A percentile compares a stretch with the other conserved stretches of the same genome.
Evolutionary conservation across 2,113 vertebrate species (phyloP).

Genomic region (Tragelaphus scriptus): DNA sequence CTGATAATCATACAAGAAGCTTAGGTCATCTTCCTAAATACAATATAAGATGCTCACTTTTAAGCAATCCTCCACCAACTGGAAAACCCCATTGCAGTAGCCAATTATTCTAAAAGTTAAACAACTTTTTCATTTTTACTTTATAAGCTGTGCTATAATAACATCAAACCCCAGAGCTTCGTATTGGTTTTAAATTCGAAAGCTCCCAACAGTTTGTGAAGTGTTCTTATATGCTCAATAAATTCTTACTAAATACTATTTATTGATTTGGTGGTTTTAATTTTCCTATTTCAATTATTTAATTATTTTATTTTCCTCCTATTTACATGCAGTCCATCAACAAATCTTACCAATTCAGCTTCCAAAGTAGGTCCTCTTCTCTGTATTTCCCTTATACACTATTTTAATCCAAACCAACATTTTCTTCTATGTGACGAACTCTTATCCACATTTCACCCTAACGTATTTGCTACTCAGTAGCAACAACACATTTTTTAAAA

Average conservation of each 20-base stretch:
- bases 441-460: neutral
- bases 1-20: neutral
- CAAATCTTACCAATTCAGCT: neutral
- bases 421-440: neutral
- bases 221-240: neutral
- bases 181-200: neutral
- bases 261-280: neutral
- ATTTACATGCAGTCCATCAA: neutral
- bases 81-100: neutral
- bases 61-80: neutral
- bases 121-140: neutral
- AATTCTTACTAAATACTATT: neutral
- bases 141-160: neutral
- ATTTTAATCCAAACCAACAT: neutral
- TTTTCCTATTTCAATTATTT: neutral
- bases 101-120: neutral
- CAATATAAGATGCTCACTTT: neutral
- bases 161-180: neutral
- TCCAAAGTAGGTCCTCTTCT: neutral
- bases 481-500: neutral
- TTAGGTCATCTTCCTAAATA: neutral
- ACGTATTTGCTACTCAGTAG: neutral
- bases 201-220: neutral
- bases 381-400: accelerated
- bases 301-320: neutral